Base-by-base conservation (phyloP, 2,888 invertebrate genomes). In the Cantharis rustica region DNA sequence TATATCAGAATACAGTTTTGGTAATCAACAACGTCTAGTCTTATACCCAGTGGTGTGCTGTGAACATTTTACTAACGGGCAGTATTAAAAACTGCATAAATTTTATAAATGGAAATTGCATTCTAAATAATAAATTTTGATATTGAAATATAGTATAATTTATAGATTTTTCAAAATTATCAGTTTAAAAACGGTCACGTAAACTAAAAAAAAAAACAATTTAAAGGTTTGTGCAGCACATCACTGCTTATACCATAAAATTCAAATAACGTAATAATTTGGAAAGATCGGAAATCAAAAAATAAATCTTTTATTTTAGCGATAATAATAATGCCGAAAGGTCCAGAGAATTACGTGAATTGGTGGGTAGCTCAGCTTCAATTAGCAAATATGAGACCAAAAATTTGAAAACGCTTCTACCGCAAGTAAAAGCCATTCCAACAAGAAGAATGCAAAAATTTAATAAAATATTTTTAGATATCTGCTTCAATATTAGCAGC, bases 401-500 rank as follows among this genome's bases (percentile, higher is more conserved):
- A 73, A 84, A 83, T 31, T 83, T 88, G 16, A 88, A 87, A 82
- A 88, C 87, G 47, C 84, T 89, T 26, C 80, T 88, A 73, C 90
- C 90, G 63, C 90, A 90, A 85, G 89, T 89, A 82, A 84, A 84
- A 81, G 20, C n/a, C 47, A 47, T n/a, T 9, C n/a, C 7, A 47
- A 47, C n/a, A 1, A 13, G 17, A 66, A 23, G 2, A n/a, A 69
- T 62, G 2, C 16, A 27, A 27, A 68, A 10, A 16, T 15, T 11
- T 68, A 17, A 23, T 17, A 68, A 15, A 16, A 47, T 17, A 74
- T 70, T 73, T 81, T 2, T 83, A 91, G 91, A 88, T 91, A 63
- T 81, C 86, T 17, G 90, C 90, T n/a, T 89, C 90, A 79, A 85
- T 90, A 68, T 86, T 90, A 61, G 89, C 90, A 9, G 90, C 89